Base-by-base conservation (phyloP, 2,113 vertebrate genomes). In the Odocoileus hemionus region DNA sequence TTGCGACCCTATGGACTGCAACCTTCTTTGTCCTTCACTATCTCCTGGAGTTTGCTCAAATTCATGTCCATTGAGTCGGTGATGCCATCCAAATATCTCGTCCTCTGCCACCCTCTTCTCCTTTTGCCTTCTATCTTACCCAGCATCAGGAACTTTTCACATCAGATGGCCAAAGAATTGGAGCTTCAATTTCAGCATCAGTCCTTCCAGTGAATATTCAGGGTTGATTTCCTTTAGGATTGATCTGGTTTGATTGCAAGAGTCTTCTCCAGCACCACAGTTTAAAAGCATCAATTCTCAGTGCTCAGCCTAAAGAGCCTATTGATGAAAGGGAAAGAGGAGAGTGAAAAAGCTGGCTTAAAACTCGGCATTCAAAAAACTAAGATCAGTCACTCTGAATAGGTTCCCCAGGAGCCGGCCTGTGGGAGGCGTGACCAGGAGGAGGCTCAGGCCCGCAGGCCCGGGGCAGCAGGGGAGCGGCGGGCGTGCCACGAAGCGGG, bases 321-420 rank as follows among this genome's bases (percentile, higher is more conserved):
- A 36, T 23, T 36, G 64, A 36, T 36, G 64, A 70, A 36, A 36
- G n/a, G 64, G 64, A 70, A 70, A 70, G 9, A 36, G 64, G n/a
- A 70, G 64, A 70, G 64, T 70, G 19, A 70, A 70, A 70, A 70
- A 70, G 0, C n/a, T 70, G 64, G 7, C 61, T 67, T 67, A 67
- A 67, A 67, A 67, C n/a, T 36, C n/a, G 21, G n/a, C n/a, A 11
- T 36, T 23, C 64, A 70, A 12, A 70, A 70, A 36, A 36, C 64
- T 23, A 50, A 50, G 47, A 50, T 50, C 47, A 50, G 99, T 99
- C 98, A 97, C 99, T 98, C 86, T 9, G 61, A 99, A 99, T 98
- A 94, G 96, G 12, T 98, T 99, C 99, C 99, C 99, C 99, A 99
- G 96, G 96, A 98, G 97, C 96, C 95, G 96, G 94, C 98, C 94